Base-by-base conservation (phyloP, 2,888 invertebrate genomes). In the Heliconius ethilla region DNA sequence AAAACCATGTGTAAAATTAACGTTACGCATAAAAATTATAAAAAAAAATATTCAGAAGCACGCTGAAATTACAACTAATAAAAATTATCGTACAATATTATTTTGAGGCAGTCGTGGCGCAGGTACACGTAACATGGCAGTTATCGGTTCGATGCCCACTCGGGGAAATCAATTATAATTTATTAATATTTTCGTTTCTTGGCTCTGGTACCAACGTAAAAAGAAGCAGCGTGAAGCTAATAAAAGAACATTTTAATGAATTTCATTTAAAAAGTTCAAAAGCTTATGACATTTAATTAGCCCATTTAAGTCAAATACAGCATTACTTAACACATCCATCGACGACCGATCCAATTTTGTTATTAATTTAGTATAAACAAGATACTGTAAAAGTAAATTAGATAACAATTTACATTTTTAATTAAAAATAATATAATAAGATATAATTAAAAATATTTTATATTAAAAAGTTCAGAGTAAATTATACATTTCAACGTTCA, bases 351-450 rank as follows among this genome's bases (percentile, higher is more conserved):
- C 29, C 22, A 33, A 55, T 72, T 70, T 72, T 72, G 37, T 37
- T 59, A 72, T 59, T 72, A 72, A 59, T 72, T 72, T 55, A 33
- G 1, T 72, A 72, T 25, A 72, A 72, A 59, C 59, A 72, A 72
- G 72, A 69, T 72, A 72, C 72, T 72, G n/a, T 9, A n/a, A 59
- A 72, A 72, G 59, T 72, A 22, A 72, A 72, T 72, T 72, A 59
- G 72, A 33, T 72, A 15, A 59, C 33, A n/a, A 72, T 72, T 72
- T 27, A 37, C 72, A 72, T 72, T 72, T 72, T 37, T 72, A 72
- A 72, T 72, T 59, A 72, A 72, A 72, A 72, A 72, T 72, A 72
- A 27, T 27, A 72, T 72, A 72, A 72, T 72, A 72, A 59, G 72
- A 72, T 59, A 37, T 72, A 59, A 72, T 72, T 72, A 59, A 10